Evolutionary conservation across 2,888 invertebrate species (phyloP), one percentile per base, ranked within the genome.

Genomic region (Harpalus rubripes): DNA sequence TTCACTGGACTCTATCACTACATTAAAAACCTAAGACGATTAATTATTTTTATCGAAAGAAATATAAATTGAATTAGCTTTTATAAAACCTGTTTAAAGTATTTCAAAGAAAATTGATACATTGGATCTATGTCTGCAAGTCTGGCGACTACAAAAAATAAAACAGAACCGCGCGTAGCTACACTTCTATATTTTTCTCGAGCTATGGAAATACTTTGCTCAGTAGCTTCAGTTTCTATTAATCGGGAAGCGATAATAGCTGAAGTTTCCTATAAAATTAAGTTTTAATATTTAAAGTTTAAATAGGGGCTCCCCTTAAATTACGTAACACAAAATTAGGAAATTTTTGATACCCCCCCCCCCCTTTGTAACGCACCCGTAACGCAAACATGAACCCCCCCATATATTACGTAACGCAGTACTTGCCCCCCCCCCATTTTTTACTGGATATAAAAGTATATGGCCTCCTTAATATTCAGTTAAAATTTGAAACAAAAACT

Each of bases 81-180:
- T 1, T 68, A 32, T 58, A 68, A n/a, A n/a, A 93, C 93, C 90
- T 94, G 94, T 87, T 94, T 96, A 89, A 98, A 98, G 92, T 98
- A 98, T 88, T 96, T 97, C 56, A 98, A 92, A 0, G 98, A 98
- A 91, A 96, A 98, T 91, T 98, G 98, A 91, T 98, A 98, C 98
- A 98, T 98, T 0, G 98, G 97, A 91, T 98, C 98, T 85, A 98
- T 96, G 88, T 97, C 96, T 0, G 97, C 95, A 16, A 98, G 92
- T 89, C 96, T 95, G 0, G 97, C 96, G 1, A 98, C 96, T 0
- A 97, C 97, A 90, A 98, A 98, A 91, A 97, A 98, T 4, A 98
- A 92, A 16, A 97, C 95, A 0, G 98, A 97, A 0, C 98, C 98
- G 86, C 98, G 94, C 0, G 95, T 95, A 0, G 98, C 97, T 7